Percentiles rank a stretch among this genome's conserved stretches.
These are phyloP conservation scores for Strigops habroptila DNA, from an alignment of 2,113 vertebrate species.

Conservation along the genomic window DNA sequence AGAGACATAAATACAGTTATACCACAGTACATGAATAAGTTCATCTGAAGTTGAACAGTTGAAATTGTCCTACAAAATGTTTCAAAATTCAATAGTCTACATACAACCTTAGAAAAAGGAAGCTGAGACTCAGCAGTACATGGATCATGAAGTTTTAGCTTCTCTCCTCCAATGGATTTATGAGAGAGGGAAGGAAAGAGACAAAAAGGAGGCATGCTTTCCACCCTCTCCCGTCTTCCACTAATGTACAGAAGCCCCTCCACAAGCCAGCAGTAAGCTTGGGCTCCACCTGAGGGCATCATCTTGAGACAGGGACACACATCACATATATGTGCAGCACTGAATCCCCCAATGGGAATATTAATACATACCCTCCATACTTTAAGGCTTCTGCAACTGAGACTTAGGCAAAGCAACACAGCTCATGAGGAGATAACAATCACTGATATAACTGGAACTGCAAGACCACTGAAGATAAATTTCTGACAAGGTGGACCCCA, in stretches of 20 bases:
- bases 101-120: not conserved
- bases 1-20: not conserved
- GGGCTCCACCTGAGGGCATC: slow-evolving; percentile 1
- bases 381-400: not conserved
- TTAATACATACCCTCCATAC: not conserved
- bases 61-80: not conserved
- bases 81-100: not conserved
- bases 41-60: not conserved
- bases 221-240: not conserved
- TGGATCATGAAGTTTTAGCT: not conserved
- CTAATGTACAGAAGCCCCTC: not conserved
- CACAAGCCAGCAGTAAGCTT: not conserved
- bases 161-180: not conserved
- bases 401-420: not conserved
- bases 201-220: not conserved
- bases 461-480: not conserved
- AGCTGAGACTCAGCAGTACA: not conserved
- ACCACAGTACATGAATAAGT: not conserved
- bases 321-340: not conserved
- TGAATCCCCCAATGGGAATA: not conserved
- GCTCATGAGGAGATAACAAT: not conserved
- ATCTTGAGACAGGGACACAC: not conserved
- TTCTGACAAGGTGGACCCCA: not conserved
- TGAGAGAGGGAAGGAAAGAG: not conserved
- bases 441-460: not conserved